Percentiles rank a stretch among this genome's conserved stretches.
Conservation (phyloP, 2,113 vertebrate species). For the Crypturellus undulatus region DNA sequence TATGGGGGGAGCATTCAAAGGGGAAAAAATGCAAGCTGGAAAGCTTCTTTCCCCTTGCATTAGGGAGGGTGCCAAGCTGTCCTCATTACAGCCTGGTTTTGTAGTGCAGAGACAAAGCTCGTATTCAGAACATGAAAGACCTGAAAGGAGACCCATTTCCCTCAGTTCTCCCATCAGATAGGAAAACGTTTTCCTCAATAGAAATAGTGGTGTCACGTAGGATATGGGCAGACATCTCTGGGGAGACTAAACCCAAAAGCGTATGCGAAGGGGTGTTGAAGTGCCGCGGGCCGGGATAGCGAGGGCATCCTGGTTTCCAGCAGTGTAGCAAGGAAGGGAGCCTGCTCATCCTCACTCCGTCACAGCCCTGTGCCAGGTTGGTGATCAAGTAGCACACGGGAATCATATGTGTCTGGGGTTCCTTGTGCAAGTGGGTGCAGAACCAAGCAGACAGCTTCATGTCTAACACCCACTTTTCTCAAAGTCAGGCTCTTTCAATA, state of each 20-base stretch:
- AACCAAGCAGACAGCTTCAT: neutral
- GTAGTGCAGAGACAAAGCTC: slow-evolving; percentile 6
- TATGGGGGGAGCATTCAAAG: slow-evolving; percentile 36
- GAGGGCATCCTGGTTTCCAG: neutral
- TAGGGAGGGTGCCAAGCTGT: slow-evolving; percentile 15
- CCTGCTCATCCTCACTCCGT: neutral
- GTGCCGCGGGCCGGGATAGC: neutral
- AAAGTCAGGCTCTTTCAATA: neutral
- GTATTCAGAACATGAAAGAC: neutral
- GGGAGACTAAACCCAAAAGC: neutral
- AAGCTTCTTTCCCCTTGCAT: neutral
- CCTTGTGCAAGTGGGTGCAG: neutral
- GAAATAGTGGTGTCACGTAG: neutral
- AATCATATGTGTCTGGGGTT: neutral
- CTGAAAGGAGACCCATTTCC: neutral
- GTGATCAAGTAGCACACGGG: rapidly evolving
- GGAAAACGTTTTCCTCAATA: neutral
- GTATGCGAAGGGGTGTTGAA: neutral
- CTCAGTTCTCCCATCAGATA: neutral
- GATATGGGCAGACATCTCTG: neutral
- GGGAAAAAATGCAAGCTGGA: slow-evolving; percentile 26
- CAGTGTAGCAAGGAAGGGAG: rapidly evolving
- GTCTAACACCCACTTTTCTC: neutral
- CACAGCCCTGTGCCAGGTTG: rapidly evolving
- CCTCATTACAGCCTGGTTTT: neutral